Evolutionary conservation across 2,888 invertebrate genomes (phyloP).

Genomic region (Pomacea canaliculata): DNA sequence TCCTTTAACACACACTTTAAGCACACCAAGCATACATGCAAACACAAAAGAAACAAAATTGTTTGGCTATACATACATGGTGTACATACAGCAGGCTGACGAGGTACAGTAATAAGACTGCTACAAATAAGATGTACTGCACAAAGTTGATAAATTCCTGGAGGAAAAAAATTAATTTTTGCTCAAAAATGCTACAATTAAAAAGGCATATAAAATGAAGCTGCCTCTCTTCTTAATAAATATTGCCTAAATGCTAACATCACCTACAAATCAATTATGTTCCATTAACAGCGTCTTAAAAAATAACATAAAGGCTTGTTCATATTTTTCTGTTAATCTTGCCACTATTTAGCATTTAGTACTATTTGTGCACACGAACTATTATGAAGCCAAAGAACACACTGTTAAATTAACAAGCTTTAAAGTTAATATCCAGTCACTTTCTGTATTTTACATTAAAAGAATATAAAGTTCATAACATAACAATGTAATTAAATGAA

Average conservation of each 20-base stretch:
- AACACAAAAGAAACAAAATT: too few species aligned
- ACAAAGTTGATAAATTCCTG: slow-evolving; percentile 58
- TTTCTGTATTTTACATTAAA: too few species aligned
- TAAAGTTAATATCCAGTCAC: too few species aligned
- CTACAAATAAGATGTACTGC: slow-evolving; percentile 48
- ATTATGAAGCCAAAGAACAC: too few species aligned
- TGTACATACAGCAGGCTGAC: slow-evolving; percentile 42
- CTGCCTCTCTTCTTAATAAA: neutral
- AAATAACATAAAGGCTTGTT: too few species aligned
- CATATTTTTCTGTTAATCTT: too few species aligned
- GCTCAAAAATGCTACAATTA: neutral
- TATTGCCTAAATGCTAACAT: neutral
- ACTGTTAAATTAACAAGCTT: neutral
- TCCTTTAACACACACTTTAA: too few species aligned
- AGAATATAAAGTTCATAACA: neutral
- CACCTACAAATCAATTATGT: too few species aligned
- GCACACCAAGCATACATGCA: too few species aligned
- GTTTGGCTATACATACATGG: slow-evolving; percentile 41
- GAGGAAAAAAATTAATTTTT: slow-evolving; percentile 21
- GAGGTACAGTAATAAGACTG: slow-evolving; percentile 39
- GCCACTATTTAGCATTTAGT: too few species aligned
- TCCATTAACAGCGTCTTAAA: too few species aligned
- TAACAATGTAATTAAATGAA: neutral
- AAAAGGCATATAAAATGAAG: neutral
- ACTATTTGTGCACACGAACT: too few species aligned